Evolutionary conservation across 2,888 invertebrate genomes (phyloP).

Genomic region (Ennomos fuscantarius): DNA sequence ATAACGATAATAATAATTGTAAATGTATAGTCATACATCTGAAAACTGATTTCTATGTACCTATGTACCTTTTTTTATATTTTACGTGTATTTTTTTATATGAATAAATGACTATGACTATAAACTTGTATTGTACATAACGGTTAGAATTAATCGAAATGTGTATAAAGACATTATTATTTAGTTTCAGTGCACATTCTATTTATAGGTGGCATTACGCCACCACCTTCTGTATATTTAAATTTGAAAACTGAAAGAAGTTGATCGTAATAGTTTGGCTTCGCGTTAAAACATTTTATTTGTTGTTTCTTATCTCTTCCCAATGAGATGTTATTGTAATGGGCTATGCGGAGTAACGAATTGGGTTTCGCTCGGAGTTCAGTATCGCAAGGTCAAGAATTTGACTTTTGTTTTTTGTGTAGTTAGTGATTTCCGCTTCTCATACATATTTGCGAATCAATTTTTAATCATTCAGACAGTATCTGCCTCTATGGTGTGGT

Average conservation of each 20-base stretch:
- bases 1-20: too few species aligned
- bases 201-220: neutral
- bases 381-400: constrained; percentile 10
- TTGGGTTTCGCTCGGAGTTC: constrained; percentile 1
- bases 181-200: too few species aligned
- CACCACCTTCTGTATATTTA: constrained; percentile 3
- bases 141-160: too few species aligned
- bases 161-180: too few species aligned
- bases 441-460: neutral
- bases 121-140: too few species aligned
- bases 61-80: too few species aligned
- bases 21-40: too few species aligned
- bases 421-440: neutral
- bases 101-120: too few species aligned
- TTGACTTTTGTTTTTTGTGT: constrained; percentile 4
- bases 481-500: too few species aligned
- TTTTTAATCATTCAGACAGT: neutral
- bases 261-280: neutral
- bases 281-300: constrained; percentile 15
- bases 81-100: too few species aligned
- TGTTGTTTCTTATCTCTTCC: constrained; percentile 9
- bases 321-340: constrained; percentile 17
- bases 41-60: too few species aligned
- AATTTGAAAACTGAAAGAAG: constrained; percentile 4
- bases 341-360: constrained; percentile 11